Percentiles rank a stretch among this genome's conserved stretches.
These are phyloP conservation scores for Prenolepis imparis DNA, from an alignment of 2,888 invertebrate species.

Conservation along the genomic window DNA sequence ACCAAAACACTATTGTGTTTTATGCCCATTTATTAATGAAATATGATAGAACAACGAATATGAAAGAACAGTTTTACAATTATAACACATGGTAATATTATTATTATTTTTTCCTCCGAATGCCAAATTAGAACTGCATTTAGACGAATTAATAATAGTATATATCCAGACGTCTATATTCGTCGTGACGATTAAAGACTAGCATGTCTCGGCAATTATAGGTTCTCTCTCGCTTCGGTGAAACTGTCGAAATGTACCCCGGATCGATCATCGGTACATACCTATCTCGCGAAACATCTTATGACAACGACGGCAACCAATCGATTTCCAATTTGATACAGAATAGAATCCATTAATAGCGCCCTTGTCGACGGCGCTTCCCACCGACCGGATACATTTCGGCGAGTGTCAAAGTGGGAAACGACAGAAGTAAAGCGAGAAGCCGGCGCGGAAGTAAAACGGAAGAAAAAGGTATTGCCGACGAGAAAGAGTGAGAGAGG, in stretches of 20 bases:
- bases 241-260: constrained; percentile 36
- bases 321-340: constrained; percentile 82
- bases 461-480: constrained; percentile 48
- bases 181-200: constrained; percentile 11
- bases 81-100: constrained; percentile 4
- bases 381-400: constrained; percentile 62
- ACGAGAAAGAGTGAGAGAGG: constrained; percentile 30
- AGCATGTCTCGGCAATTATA: constrained; percentile 31
- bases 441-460: constrained; percentile 35
- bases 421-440: constrained; percentile 56
- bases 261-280: constrained; percentile 50
- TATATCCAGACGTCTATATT: not conserved
- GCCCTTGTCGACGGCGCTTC: constrained; percentile 56
- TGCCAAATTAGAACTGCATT: not conserved
- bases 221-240: not conserved
- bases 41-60: not conserved
- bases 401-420: constrained; percentile 60
- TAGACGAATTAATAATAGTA: not conserved
- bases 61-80: not conserved
- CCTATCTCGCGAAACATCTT: constrained; percentile 48
- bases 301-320: constrained; percentile 70
- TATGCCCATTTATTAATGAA: not conserved
- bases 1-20: not conserved
- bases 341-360: constrained; percentile 83
- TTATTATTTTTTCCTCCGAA: not conserved